phyloP scores from a whole-genome alignment of 2,113 vertebrate species.

The Anoura caudifer region DNA sequence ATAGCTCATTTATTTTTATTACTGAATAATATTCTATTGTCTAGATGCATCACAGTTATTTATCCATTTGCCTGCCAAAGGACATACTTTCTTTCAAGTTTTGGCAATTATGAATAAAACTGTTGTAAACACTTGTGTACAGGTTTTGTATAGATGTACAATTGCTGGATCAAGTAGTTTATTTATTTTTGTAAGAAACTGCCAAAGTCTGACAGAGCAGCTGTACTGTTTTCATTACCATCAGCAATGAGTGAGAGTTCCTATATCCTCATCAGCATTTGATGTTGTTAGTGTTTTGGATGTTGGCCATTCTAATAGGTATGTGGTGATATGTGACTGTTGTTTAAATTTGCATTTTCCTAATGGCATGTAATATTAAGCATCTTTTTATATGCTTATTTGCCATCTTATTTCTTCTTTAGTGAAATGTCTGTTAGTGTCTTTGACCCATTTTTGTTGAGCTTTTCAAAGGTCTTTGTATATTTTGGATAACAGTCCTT shows the following conservation, averaged over 20 bases:
- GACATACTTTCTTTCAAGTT: background rate
- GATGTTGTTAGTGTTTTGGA: background rate
- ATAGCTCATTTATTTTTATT: background rate
- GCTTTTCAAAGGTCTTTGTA: background rate
- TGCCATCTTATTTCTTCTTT: background rate
- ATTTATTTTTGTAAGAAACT: background rate
- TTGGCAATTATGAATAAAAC: background rate
- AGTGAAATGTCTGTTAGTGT: background rate
- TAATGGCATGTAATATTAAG: background rate
- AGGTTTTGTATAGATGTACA: background rate
- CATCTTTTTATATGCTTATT: background rate
- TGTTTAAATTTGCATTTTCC: background rate
- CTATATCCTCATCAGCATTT: background rate
- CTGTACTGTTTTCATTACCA: background rate
- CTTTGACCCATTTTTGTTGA: background rate
- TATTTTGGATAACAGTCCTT: background rate
- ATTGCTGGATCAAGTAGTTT: background rate
- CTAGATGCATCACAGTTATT: background rate
- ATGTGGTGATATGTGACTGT: background rate
- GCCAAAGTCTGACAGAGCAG: background rate
- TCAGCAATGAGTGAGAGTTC: background rate
- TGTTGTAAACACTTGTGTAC: background rate
- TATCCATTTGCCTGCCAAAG: background rate
- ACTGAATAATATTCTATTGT: background rate
- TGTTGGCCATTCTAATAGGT: background rate